A percentile compares a stretch with the other conserved stretches of the same genome.
Conservation (phyloP, 2,888 invertebrate genomes). For the Lacanobia oleracea region DNA sequence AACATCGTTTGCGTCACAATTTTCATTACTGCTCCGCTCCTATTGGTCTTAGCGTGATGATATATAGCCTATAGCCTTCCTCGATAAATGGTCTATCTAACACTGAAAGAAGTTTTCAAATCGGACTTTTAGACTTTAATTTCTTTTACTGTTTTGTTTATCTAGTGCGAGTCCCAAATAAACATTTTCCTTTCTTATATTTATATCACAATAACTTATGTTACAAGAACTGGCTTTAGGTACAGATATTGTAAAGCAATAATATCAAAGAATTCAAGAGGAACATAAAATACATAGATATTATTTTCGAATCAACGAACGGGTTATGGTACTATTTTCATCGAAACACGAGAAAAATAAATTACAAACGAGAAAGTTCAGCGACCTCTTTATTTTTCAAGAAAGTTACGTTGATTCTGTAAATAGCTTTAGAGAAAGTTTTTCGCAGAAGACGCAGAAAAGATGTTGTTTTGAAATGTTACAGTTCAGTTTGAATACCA, state of each 20-base stretch:
- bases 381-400: constrained; percentile 38
- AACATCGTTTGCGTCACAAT: no score
- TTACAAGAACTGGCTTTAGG: background rate
- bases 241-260: background rate
- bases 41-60: no score
- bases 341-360: constrained; percentile 10
- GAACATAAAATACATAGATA: constrained; percentile 1
- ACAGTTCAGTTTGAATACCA: background rate
- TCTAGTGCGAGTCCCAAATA: no score
- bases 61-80: no score
- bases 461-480: constrained; percentile 27
- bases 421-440: constrained; percentile 37
- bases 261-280: constrained; percentile 5
- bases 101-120: no score
- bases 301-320: constrained; percentile 40
- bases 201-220: no score
- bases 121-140: no score
- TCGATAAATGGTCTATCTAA: no score
- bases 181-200: no score
- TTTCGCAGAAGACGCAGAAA: constrained; percentile 31
- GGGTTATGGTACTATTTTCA: constrained; percentile 32
- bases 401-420: constrained; percentile 18
- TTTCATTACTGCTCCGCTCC: no score
- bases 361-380: constrained; percentile 26
- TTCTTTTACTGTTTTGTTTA: no score